Conservation (phyloP, 2,888 invertebrate species). For the Diploptera punctata region DNA sequence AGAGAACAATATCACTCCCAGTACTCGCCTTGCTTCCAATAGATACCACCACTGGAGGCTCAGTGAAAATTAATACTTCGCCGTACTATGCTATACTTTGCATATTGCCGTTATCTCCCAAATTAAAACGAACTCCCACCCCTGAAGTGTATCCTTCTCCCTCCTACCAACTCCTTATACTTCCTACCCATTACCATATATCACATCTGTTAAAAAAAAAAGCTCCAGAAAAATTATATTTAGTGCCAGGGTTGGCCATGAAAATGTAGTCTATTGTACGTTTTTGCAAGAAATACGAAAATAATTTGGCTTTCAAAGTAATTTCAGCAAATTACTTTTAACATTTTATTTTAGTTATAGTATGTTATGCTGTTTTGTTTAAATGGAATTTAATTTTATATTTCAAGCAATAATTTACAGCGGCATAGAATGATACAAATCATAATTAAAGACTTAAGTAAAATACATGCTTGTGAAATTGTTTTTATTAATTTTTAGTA, state of each 20-base stretch:
- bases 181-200: constrained; percentile 43
- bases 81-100: constrained; percentile 35
- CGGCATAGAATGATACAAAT: no score
- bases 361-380: no score
- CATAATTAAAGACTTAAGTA: no score
- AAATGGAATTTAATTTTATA: no score
- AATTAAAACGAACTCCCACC: constrained; percentile 41
- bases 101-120: constrained; percentile 41
- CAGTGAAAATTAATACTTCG: constrained; percentile 37
- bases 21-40: constrained; percentile 27
- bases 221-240: constrained; percentile 33
- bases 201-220: constrained; percentile 35
- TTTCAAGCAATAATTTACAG: no score
- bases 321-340: no score
- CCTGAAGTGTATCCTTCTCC: constrained; percentile 30
- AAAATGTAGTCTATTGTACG: background rate
- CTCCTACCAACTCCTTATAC: constrained; percentile 32
- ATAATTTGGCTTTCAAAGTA: no score
- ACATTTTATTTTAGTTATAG: no score
- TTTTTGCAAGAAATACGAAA: no score
- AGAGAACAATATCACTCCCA: constrained; percentile 23
- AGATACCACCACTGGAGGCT: constrained; percentile 20
- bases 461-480: no score
- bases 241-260: constrained; percentile 32
- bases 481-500: no score